Evolutionary conservation across 2,888 invertebrate species (phyloP).

Genomic region (Diabrotica balteata): DNA sequence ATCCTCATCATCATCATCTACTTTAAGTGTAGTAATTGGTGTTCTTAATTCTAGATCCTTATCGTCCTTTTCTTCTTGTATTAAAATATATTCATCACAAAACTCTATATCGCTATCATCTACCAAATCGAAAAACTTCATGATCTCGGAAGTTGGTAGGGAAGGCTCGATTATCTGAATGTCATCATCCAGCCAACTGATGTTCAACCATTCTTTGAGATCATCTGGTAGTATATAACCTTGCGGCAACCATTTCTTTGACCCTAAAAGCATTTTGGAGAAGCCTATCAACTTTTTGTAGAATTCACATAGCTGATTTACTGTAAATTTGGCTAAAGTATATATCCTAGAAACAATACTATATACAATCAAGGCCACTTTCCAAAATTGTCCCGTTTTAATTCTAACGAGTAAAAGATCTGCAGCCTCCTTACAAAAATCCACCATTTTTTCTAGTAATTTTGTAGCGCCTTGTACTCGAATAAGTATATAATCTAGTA

Average conservation of each 20-base stretch:
- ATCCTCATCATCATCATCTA: too few relatives aligned
- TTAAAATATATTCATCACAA: slow-evolving; percentile 46
- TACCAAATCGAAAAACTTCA: slow-evolving; percentile 41
- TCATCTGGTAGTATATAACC: slow-evolving; percentile 55
- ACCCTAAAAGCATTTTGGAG: slow-evolving; percentile 36
- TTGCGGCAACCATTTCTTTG: slow-evolving; percentile 55
- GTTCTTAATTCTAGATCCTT: background rate
- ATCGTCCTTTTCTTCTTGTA: slow-evolving; percentile 32
- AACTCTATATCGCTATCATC: slow-evolving; percentile 44
- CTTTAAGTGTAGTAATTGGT: background rate
- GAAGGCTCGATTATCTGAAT: slow-evolving; percentile 42
- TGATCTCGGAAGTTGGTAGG: slow-evolving; percentile 31
- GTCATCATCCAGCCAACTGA: slow-evolving; percentile 54
- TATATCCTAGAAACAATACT: slow-evolving; percentile 61
- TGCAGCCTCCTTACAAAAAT: slow-evolving; percentile 54
- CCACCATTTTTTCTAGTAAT: slow-evolving; percentile 58
- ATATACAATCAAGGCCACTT: slow-evolving; percentile 56
- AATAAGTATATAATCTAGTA: slow-evolving; percentile 61
- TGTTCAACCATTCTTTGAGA: slow-evolving; percentile 57
- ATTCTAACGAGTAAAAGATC: slow-evolving; percentile 56
- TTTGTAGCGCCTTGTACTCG: slow-evolving; percentile 61
- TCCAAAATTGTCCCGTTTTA: slow-evolving; percentile 61
- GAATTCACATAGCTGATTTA: slow-evolving; percentile 57
- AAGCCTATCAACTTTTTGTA: slow-evolving; percentile 57
- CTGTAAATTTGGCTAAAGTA: slow-evolving; percentile 54